Percentiles rank a stretch among this genome's conserved stretches.
phyloP scores from a whole-genome alignment of 2,888 invertebrate species.

The Drosophila trichaetosa region DNA sequence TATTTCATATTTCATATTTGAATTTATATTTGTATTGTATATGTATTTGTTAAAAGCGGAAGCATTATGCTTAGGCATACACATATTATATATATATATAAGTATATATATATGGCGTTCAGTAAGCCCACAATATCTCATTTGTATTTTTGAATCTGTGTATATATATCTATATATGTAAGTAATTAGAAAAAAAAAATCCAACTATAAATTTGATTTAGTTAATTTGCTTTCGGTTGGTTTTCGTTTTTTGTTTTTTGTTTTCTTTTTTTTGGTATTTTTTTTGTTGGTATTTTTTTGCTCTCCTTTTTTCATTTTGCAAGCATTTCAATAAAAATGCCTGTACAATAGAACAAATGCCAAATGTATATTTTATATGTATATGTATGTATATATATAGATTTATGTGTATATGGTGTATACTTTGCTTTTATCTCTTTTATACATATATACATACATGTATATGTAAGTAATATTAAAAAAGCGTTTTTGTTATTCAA shows the following conservation, averaged over 20 bases:
- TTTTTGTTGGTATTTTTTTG: not conserved
- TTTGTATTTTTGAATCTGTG: conserved; percentile 1
- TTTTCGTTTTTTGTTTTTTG: conserved; percentile 27
- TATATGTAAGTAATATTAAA: conserved; percentile 42
- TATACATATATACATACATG: conserved; percentile 18
- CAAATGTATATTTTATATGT: conserved; percentile 29
- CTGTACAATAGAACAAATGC: conserved; percentile 46
- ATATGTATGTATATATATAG: conserved; percentile 8
- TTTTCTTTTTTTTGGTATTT: not conserved
- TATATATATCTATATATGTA: conserved; percentile 19
- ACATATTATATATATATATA: conserved; percentile 4
- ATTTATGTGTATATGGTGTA: conserved; percentile 18
- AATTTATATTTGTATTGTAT: conserved; percentile 24
- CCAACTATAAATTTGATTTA: conserved; percentile 52
- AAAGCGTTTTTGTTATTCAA: conserved; percentile 62
- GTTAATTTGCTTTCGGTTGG: conserved; percentile 33
- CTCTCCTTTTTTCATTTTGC: conserved; percentile 25
- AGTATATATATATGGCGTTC: conserved; percentile 15
- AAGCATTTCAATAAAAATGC: conserved; percentile 79
- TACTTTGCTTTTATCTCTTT: conserved; percentile 21
- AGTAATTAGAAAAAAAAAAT: conserved; percentile 32
- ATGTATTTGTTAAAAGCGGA: conserved; percentile 33
- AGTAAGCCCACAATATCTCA: conserved; percentile 19
- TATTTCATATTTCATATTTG: conserved; percentile 10
- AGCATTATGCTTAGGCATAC: conserved; percentile 28